Evolutionary conservation across 2,113 vertebrate species (phyloP).

Genomic region (Eidolon helvum): DNA sequence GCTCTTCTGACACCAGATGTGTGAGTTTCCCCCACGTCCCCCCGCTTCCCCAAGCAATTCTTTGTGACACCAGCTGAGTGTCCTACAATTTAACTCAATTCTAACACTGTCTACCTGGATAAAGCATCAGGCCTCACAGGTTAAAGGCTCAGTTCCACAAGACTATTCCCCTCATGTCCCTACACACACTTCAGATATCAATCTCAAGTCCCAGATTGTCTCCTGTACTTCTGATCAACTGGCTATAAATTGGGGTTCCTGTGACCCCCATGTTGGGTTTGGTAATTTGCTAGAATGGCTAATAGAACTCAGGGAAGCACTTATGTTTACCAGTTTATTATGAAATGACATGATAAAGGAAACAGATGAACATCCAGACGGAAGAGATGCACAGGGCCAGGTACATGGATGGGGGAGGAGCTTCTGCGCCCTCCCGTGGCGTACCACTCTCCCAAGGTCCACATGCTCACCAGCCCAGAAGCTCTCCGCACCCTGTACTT

Average conservation of each 20-base stretch:
- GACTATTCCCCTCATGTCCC: not conserved
- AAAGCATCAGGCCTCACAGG: not conserved
- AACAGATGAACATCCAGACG: not conserved
- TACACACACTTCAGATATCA: not conserved
- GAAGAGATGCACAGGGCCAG: not conserved
- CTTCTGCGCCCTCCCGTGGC: accelerated
- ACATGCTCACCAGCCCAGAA: accelerated
- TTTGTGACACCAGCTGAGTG: not conserved
- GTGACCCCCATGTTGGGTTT: not conserved
- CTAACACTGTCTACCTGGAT: not conserved
- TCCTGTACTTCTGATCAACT: not conserved
- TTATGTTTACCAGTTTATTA: not conserved
- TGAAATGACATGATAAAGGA: not conserved
- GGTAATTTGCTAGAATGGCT: not conserved
- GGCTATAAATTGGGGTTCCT: not conserved
- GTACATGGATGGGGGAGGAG: not conserved
- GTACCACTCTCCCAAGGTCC: not conserved
- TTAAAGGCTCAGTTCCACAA: not conserved
- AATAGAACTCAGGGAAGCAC: not conserved
- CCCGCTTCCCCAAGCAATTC: not conserved
- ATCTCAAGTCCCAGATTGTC: not conserved
- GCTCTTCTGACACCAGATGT: not conserved
- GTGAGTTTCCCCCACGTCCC: not conserved
- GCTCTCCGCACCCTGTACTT: not conserved
- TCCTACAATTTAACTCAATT: not conserved